Evolutionary conservation across 2,888 invertebrate genomes (phyloP), one percentile per base, ranked within the genome.

Genomic region (Blomia tropicalis): DNA sequence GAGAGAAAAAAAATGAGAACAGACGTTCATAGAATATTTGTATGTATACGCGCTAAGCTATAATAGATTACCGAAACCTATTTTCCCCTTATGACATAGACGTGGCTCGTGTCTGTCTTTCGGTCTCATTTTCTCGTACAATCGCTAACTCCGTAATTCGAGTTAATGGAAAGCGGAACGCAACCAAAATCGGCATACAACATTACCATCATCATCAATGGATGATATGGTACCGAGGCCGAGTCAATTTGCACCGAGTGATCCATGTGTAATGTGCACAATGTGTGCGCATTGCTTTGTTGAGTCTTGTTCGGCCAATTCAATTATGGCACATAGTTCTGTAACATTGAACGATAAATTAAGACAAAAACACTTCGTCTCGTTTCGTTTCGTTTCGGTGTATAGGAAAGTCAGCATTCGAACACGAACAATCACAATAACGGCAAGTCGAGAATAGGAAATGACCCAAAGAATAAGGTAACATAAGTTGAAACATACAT

Each of bases 171-270:
- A 22, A 47, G n/a, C 14, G 51, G 22, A 22, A 47, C 23, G 51
- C 51, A 47, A 27, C 23, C 51, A 47, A 47, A 27, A 7, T 14
- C 5, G 23, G 51, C 22, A 47, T 19, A 27, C 7, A 47, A 27
- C 51, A 47, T 7, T 41, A 27, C 51, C 51, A 47, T 7, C 7
- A 11, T 25, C 22, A n/a, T n/a, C 27, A 47, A n/a, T 14, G n/a
- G 51, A 11, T 17, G 36, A 36, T 11, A 7, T 11, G 51, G 5
- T 7, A 27, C 7, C 22, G 22, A 7, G n/a, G 51, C 51, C 7
- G 22, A 47, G 51, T 47, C 51, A 47, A 47, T 47, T 47, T 47
- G 51, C 51, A 47, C 51, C 51, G 51, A 47, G 36, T 36, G 36
- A 36, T 36, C 36, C 17, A 36, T 36, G 36, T 36, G 36, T 36